These are phyloP conservation scores for Equus przewalskii DNA, from an alignment of 2,113 vertebrate genomes.

Conservation along the genomic window DNA sequence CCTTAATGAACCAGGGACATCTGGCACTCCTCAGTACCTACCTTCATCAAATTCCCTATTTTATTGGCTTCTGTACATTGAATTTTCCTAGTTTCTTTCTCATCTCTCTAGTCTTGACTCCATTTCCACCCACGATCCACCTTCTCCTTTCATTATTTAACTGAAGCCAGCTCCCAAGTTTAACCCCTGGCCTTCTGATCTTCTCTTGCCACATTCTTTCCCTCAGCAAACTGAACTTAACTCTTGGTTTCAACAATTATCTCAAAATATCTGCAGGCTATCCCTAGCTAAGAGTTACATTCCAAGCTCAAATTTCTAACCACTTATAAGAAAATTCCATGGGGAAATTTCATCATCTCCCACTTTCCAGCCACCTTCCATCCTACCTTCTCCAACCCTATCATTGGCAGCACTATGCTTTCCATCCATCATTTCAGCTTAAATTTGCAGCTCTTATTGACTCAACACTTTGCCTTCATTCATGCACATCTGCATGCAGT, in stretches of 20 bases:
- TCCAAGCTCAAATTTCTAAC: constrained; percentile 44
- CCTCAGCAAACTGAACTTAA: constrained; percentile 25
- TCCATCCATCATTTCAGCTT: background rate
- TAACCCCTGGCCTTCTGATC: background rate
- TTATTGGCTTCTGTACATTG: background rate
- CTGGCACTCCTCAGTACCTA: background rate
- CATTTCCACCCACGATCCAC: background rate
- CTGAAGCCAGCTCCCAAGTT: background rate
- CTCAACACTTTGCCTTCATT: background rate
- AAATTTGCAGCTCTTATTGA: background rate
- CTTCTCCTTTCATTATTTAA: constrained; percentile 4
- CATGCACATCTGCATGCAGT: background rate
- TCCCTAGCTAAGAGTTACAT: background rate
- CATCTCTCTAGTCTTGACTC: background rate
- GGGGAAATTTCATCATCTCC: background rate
- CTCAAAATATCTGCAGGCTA: background rate
- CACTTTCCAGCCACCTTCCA: background rate
- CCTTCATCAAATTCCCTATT: background rate
- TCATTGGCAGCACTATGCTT: background rate
- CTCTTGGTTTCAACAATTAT: background rate
- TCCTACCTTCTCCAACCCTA: background rate
- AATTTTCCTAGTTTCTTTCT: background rate
- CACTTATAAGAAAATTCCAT: background rate
- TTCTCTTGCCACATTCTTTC: background rate
- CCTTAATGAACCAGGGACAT: background rate